These are phyloP conservation scores for Xanthorhoe spadicearia DNA, from an alignment of 2,888 invertebrate species.

Conservation along the genomic window DNA sequence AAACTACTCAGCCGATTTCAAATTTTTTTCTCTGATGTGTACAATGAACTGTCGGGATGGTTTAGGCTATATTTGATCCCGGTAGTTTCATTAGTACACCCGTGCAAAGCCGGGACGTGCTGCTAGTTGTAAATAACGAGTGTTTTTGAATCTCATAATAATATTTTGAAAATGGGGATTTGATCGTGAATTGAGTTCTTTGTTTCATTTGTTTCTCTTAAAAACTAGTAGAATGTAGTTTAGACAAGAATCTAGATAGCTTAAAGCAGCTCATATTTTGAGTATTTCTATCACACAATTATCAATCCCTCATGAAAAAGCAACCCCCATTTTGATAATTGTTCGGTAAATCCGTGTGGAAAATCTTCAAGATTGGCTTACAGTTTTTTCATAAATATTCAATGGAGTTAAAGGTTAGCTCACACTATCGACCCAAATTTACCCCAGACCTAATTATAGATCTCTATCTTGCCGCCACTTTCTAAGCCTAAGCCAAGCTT, in stretches of 20 bases:
- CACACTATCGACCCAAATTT: conserved; percentile 14
- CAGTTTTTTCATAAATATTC: not conserved
- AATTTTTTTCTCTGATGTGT: too few relatives aligned
- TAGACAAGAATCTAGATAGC: not conserved
- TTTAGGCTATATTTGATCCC: too few relatives aligned
- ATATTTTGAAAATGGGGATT: conserved; percentile 47
- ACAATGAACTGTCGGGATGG: too few relatives aligned
- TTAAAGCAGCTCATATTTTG: not conserved
- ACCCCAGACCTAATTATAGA: conserved; percentile 6
- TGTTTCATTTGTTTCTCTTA: conserved; percentile 1
- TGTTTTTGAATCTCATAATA: conserved; percentile 53
- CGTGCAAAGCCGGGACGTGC: too few relatives aligned
- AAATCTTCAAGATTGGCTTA: not conserved
- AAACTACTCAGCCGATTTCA: too few relatives aligned
- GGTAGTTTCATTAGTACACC: too few relatives aligned
- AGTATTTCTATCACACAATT: not conserved
- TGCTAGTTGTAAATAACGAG: conserved; percentile 64
- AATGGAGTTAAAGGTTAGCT: conserved; percentile 5
- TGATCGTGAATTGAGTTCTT: conserved; percentile 56
- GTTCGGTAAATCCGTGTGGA: too few relatives aligned
- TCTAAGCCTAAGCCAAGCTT: conserved; percentile 7
- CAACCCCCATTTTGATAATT: too few relatives aligned
- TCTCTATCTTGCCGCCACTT: not conserved
- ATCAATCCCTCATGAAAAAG: too few relatives aligned
- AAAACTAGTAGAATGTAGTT: not conserved